Evolutionary conservation across 2,797 vertebrate genomes (phyloP).

Genomic region (Acomys russatus): DNA sequence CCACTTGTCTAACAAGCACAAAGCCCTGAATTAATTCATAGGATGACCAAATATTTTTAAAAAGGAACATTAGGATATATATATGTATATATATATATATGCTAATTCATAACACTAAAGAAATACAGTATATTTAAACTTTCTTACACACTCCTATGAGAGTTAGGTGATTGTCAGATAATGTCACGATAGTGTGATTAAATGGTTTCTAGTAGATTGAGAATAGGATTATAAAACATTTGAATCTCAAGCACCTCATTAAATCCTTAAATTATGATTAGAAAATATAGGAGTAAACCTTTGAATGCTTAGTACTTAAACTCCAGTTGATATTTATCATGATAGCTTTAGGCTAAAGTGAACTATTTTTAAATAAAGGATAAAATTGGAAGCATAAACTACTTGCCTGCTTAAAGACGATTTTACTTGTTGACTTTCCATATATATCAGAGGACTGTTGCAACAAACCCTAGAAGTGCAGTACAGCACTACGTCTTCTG

Average conservation of each 20-base stretch:
- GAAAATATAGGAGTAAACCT: neutral
- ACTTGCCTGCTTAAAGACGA: conserved; percentile 40
- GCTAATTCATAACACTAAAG: neutral
- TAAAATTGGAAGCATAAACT: conserved; percentile 62
- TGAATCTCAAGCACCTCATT: conserved; percentile 9
- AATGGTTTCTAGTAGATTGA: neutral
- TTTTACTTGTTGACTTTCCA: conserved; percentile 80
- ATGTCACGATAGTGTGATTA: neutral
- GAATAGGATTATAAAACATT: neutral
- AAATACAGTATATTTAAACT: neutral
- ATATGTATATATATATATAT: neutral
- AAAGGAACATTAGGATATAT: neutral
- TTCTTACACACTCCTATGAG: neutral
- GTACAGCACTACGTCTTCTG: conserved; percentile 74
- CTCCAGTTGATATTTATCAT: neutral
- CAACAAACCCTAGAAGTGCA: conserved; percentile 62
- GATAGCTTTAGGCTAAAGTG: neutral
- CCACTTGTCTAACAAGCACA: neutral
- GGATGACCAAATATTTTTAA: neutral
- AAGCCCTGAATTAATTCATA: neutral
- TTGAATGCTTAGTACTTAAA: neutral
- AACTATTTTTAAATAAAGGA: conserved; percentile 12
- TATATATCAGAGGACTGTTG: conserved; percentile 75
- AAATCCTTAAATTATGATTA: conserved; percentile 28
- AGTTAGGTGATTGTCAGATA: neutral